Base-by-base conservation (phyloP, 2,888 invertebrate species). In the Xestia xanthographa region DNA sequence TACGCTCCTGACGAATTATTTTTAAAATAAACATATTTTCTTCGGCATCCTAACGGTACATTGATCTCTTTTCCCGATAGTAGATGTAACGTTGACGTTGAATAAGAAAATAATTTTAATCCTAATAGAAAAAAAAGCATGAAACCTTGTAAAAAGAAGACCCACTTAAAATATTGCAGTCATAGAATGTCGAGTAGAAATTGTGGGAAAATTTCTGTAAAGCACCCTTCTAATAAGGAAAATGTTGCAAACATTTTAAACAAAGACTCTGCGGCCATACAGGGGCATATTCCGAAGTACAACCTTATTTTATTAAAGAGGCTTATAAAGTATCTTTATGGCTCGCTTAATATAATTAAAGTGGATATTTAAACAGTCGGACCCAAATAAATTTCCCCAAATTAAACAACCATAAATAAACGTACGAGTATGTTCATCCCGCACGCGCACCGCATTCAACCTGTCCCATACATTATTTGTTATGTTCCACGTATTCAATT, bases 321-420 rank as follows among this genome's bases (percentile, higher is more conserved):
- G 66, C 72, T 78, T 74, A 86, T 77, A 78, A 82, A 84, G 66
- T 84, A 86, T 73, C 62, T 77, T 86, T 77, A 86, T 82, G 72
- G 66, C 38, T 67, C 82, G 70, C 72, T 75, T 86, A 80, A 84
- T 80, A 84, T 82, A 86, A 83, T 84, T 83, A 86, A 82, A 86
- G 41, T 66, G 67, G 60, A 60, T 85, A 85, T 84, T 78, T 77
- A 82, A 80, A 80, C 80, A 84, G 73, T 66, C 60, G 43, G 75
- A 77, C 84, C 82, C 76, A 76, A 82, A 86, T 86, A 77, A 84
- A 78, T 82, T 80, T 62, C 4, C 50, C 62, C 68, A 77, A 75
- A 85, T 85, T 83, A 86, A 85, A 80, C 66, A 65, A 65, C 50
- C n/a, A 73, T 81, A 79, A 76, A 80, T 75, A 72, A 69, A 72